Conservation (phyloP, 2,888 invertebrate genomes). For the Rhamnusium bicolor region DNA sequence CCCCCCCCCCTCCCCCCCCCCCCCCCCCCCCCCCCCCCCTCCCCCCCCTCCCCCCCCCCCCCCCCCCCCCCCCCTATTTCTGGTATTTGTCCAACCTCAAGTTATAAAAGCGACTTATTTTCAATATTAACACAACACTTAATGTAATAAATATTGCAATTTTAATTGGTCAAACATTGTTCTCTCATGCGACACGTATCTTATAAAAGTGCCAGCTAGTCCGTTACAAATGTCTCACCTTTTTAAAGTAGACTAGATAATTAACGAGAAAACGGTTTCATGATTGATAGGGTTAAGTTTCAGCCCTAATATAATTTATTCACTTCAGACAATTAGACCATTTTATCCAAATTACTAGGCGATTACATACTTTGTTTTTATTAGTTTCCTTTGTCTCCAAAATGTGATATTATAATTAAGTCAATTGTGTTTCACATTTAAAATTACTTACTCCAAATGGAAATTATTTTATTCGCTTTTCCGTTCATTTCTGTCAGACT, state of each 20-base stretch:
- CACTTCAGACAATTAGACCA: constrained; percentile 22
- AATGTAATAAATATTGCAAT: no score
- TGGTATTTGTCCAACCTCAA: no score
- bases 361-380: constrained; percentile 27
- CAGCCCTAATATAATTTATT: constrained; percentile 6
- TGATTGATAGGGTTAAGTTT: constrained; percentile 25
- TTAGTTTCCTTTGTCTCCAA: constrained; percentile 21
- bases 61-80: no score
- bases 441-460: constrained; percentile 36
- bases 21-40: no score
- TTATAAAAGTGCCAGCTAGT: not conserved
- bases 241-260: constrained; percentile 16
- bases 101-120: no score
- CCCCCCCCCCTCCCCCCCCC: no score
- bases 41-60: no score
- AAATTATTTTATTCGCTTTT: constrained; percentile 34
- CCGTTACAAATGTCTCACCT: not conserved
- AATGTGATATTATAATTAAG: constrained; percentile 38
- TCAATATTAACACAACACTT: no score
- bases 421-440: constrained; percentile 33
- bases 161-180: not conserved
- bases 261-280: constrained; percentile 20
- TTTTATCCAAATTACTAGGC: constrained; percentile 30
- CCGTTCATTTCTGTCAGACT: constrained; percentile 19
- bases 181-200: not conserved